phyloP scores from a whole-genome alignment of 2,888 invertebrate species.

The Boloria selene region DNA sequence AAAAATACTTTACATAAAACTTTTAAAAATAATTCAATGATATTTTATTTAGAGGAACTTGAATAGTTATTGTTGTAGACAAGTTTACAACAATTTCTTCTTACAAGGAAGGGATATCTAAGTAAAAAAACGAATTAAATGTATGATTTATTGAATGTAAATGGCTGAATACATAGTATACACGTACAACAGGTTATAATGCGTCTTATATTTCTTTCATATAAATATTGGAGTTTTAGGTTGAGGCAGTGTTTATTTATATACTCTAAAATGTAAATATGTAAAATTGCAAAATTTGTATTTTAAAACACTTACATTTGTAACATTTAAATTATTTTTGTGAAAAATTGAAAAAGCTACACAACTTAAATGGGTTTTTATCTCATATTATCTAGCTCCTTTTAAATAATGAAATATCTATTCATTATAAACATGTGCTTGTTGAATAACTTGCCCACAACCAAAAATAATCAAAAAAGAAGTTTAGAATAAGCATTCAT shows the following conservation, averaged over 20 bases:
- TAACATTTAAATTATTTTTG: constrained; percentile 11
- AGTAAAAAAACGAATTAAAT: constrained; percentile 14
- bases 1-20: too few species aligned
- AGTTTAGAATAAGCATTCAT: constrained; percentile 30
- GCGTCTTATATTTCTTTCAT: constrained; percentile 1
- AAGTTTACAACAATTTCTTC: too few species aligned
- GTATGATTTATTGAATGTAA: constrained; percentile 23
- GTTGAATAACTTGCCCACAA: constrained; percentile 22
- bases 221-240: constrained; percentile 17
- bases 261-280: constrained; percentile 7
- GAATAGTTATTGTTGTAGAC: too few species aligned
- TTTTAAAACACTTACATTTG: constrained; percentile 10
- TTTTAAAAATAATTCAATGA: too few species aligned
- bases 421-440: constrained; percentile 3
- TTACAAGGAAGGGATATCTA: background rate
- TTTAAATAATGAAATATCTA: background rate
- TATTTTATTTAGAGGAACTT: too few species aligned
- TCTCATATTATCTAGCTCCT: constrained; percentile 3
- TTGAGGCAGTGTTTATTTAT: constrained; percentile 15
- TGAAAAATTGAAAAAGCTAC: constrained; percentile 21
- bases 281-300: constrained; percentile 18
- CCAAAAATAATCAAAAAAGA: constrained; percentile 30
- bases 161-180: constrained; percentile 12
- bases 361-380: background rate
- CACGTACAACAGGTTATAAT: constrained; percentile 5